Evolutionary conservation across 2,888 invertebrate species (phyloP), one percentile per base, ranked within the genome.

Genomic region (Cylindroiulus punctatus): DNA sequence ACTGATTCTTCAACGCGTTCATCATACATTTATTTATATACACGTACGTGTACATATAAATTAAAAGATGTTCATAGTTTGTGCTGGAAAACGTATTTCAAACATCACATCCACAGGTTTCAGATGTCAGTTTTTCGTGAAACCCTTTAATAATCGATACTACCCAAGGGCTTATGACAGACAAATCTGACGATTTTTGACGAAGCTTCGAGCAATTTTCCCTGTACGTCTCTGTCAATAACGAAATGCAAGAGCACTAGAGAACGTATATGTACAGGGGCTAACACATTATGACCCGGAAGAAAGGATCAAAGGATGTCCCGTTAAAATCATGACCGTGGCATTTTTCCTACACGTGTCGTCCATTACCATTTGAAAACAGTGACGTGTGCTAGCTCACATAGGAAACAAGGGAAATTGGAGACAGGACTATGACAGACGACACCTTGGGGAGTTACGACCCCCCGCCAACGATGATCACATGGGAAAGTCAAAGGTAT

Each of bases 361-460:
- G 76, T 76, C 76, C 76, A 76, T 76, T 76, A 76, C 76, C 65
- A 40, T 42, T 82, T 82, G 40, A 82, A 82, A 82, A 36, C 82
- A 17, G 17, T 83, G 44, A 40, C 76, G 76, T 76, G 76, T 30
- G 76, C 76, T n/a, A 26, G 83, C 8, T 36, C 40, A 22, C 19
- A n/a, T 19, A 83, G 83, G 83, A 83, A 83, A 44, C 42, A 17
- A 83, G 83, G 83, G 83, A 40, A 83, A 83, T 42, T 42, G 83
- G 44, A 83, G 44, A 42, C 42, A 83, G 83, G 40, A 83, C 83
- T 26, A 83, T 83, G 83, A 83, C 83, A 42, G 83, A 83, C 44
- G 83, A 83, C 83, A 40, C 83, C 40, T 42, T 40, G 83, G 83
- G 83, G 83, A 83, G 76, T 76, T 30, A 30, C 26, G 76, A 76